Conservation (phyloP, 1,140 invertebrate genomes). For the Chlorops oryzae region DNA sequence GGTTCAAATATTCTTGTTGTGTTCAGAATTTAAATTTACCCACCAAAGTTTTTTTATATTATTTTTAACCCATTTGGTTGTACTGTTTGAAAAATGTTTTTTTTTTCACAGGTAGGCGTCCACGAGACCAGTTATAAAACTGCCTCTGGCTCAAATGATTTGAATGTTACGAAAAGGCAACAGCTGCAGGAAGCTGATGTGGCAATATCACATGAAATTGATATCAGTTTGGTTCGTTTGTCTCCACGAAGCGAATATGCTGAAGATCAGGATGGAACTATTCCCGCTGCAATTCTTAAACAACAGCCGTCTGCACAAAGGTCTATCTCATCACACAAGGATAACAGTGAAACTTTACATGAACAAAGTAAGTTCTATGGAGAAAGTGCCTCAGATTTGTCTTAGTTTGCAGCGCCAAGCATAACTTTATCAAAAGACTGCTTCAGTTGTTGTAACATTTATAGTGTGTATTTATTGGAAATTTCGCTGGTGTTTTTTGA, state of each 20-base stretch:
- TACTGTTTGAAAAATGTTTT: no score
- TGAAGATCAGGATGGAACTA: slow-evolving; percentile 69
- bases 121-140: slow-evolving; percentile 76
- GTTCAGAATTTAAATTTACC: slow-evolving; percentile 11
- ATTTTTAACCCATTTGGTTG: no score
- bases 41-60: slow-evolving; percentile 9
- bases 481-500: no score
- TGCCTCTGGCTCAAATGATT: slow-evolving; percentile 60
- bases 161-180: slow-evolving; percentile 77
- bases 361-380: slow-evolving; percentile 34
- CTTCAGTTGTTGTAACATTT: no score
- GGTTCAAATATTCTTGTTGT: no score
- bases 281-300: slow-evolving; percentile 76
- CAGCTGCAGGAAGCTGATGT: slow-evolving; percentile 87
- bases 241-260: slow-evolving; percentile 52
- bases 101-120: slow-evolving; percentile 56
- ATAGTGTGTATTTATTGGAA: no score
- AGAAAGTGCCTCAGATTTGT: no score
- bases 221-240: slow-evolving; percentile 60
- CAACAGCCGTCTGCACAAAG: slow-evolving; percentile 58
- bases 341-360: slow-evolving; percentile 33
- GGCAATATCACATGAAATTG: slow-evolving; percentile 51
- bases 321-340: slow-evolving; percentile 24
- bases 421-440: no score
- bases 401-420: no score